Conservation (phyloP, 1,140 invertebrate species). For the Hylyphantes graminicola region DNA sequence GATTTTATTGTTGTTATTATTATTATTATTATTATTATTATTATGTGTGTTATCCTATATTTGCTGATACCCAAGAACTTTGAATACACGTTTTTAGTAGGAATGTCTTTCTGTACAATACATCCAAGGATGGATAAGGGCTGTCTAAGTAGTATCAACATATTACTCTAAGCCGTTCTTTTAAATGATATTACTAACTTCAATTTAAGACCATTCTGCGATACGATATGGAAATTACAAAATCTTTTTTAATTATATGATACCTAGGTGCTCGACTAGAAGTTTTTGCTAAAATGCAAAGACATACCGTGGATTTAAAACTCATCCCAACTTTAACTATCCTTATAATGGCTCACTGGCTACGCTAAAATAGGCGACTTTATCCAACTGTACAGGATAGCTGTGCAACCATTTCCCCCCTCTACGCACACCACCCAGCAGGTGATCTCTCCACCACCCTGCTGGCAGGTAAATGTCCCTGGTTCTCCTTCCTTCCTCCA, state of each 20-base stretch:
- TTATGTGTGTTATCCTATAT: no score
- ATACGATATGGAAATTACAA: neutral
- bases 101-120: no score
- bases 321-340: no score
- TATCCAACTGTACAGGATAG: constrained; percentile 81
- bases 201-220: neutral
- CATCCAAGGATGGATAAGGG: no score
- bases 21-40: no score
- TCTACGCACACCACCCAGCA: constrained; percentile 84
- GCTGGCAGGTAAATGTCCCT: constrained; percentile 85
- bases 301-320: no score
- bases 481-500: constrained; percentile 76
- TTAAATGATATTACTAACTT: no score
- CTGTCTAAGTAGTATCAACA: no score
- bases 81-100: no score
- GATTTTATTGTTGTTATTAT: no score
- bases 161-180: no score
- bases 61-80: no score
- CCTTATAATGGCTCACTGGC: constrained; percentile 29
- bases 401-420: constrained; percentile 90
- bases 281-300: neutral
- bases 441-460: constrained; percentile 90
- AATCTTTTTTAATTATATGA: neutral
- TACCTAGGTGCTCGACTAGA: neutral
- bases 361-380: constrained; percentile 81